phyloP scores from a whole-genome alignment of 2,797 vertebrate genomes.

The Loriculus beryllinus region DNA sequence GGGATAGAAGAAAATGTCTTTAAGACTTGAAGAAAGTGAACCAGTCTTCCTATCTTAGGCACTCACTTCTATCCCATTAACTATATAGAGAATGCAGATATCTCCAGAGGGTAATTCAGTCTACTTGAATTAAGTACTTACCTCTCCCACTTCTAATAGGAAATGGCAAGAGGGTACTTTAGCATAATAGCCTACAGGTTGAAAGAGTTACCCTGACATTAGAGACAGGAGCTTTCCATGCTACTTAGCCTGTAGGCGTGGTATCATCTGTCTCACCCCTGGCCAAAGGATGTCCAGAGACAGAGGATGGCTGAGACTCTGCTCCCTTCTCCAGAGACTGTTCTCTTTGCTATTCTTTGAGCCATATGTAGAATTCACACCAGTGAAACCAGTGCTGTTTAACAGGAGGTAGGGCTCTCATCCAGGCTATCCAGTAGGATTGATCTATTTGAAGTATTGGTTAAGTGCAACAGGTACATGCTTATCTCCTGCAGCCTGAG shows the following conservation, averaged over 20 bases:
- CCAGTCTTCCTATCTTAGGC: background rate
- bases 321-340: background rate
- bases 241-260: background rate
- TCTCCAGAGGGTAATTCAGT: slow-evolving; percentile 1
- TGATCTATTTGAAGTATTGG: background rate
- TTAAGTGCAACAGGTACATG: background rate
- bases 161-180: background rate
- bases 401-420: background rate
- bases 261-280: background rate
- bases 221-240: background rate
- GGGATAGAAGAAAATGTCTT: background rate
- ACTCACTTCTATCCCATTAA: background rate
- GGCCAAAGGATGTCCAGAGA: background rate
- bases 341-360: background rate
- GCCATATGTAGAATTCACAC: background rate
- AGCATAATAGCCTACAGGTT: background rate
- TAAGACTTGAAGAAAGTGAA: background rate
- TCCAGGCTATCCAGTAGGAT: background rate
- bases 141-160: background rate
- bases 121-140: background rate
- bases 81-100: background rate
- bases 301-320: background rate
- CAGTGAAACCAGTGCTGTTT: rapidly evolving
- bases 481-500: background rate
- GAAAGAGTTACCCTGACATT: background rate